phyloP scores from a whole-genome alignment of 2,797 vertebrate species.

The Crossoptilon crossoptilon region DNA sequence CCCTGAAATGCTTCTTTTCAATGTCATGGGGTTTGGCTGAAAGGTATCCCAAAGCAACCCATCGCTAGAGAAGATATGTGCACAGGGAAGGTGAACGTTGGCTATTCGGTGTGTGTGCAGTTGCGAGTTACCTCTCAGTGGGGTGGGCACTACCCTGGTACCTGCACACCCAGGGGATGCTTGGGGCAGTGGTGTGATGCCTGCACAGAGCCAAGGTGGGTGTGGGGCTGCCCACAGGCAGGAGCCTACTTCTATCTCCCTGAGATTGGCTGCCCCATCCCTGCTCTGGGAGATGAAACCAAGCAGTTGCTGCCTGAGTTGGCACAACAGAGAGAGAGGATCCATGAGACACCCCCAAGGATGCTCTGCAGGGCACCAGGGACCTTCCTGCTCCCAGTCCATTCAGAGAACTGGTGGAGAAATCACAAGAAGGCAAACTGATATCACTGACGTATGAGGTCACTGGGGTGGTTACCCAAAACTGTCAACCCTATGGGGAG shows the following conservation, averaged over 20 bases:
- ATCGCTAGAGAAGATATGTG: neutral
- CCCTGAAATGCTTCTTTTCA: neutral
- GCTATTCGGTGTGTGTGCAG: fast-evolving
- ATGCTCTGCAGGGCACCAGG: fast-evolving
- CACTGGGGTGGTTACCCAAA: neutral
- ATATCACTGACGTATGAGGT: neutral
- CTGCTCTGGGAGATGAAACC: neutral
- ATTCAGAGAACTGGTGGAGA: fast-evolving
- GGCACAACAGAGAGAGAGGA: fast-evolving
- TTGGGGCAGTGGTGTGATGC: neutral
- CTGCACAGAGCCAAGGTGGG: fast-evolving
- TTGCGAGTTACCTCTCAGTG: fast-evolving
- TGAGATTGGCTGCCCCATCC: neutral
- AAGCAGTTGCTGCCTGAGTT: neutral
- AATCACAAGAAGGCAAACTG: neutral
- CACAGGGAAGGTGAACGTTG: fast-evolving
- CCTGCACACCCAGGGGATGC: neutral
- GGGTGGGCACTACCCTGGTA: neutral
- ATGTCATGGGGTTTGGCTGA: fast-evolving
- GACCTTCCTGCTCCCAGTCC: neutral
- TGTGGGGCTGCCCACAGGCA: neutral
- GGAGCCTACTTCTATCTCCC: neutral
- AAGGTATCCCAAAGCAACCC: neutral
- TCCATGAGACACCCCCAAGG: neutral
- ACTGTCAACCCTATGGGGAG: neutral